phyloP scores from a whole-genome alignment of 2,888 invertebrate genomes.

The Phragmatobia fuliginosa region DNA sequence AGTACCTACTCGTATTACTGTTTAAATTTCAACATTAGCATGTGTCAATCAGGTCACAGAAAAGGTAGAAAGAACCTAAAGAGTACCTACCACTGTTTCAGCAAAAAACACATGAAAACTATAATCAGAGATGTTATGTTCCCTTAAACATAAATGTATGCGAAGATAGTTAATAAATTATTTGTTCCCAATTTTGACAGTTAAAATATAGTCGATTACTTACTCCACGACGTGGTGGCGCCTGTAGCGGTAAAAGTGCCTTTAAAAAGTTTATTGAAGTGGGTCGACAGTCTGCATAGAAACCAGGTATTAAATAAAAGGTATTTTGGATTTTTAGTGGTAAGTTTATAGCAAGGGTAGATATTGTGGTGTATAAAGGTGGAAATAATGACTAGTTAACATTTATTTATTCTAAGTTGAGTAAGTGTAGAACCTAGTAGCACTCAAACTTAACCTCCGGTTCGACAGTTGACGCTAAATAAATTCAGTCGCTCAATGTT shows the following conservation, averaged over 20 bases:
- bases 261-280: slow-evolving; percentile 2
- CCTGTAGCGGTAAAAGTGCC: slow-evolving; percentile 11
- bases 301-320: slow-evolving; percentile 22
- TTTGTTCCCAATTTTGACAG: slow-evolving; percentile 8
- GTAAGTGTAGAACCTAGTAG: neutral
- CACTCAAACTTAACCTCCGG: neutral
- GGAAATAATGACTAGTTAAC: neutral
- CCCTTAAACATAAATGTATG: neutral
- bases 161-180: neutral
- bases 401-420: neutral
- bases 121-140: neutral
- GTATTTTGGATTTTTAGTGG: neutral
- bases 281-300: slow-evolving; percentile 5
- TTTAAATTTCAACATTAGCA: too few relatives aligned
- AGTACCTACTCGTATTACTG: too few relatives aligned
- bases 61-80: too few relatives aligned
- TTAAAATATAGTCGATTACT: slow-evolving; percentile 7
- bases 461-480: neutral
- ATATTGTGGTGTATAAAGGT: neutral
- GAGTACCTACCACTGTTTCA: neutral
- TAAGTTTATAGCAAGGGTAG: neutral
- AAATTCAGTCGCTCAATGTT: neutral
- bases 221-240: slow-evolving; percentile 1
- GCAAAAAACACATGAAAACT: neutral
- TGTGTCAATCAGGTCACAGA: too few relatives aligned